Evolutionary conservation across 2,888 invertebrate genomes (phyloP).

Genomic region (Lochmaea capreae): DNA sequence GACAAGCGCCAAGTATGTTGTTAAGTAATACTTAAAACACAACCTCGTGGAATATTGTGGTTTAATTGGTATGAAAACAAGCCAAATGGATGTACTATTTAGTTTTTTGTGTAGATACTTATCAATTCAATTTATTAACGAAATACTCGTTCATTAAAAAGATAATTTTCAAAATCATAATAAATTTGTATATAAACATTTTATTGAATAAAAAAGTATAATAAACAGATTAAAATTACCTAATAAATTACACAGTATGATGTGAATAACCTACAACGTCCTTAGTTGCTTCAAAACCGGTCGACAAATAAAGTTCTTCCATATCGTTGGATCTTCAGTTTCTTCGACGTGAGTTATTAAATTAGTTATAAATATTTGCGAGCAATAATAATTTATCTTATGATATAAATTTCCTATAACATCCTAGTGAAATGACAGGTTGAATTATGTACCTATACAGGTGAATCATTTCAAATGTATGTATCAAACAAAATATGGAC

Average conservation of each 20-base stretch:
- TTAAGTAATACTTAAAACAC: too few species aligned
- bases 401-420: not conserved
- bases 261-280: conserved; percentile 5
- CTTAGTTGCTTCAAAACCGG: not conserved
- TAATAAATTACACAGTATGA: not conserved
- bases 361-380: conserved; percentile 1
- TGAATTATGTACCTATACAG: not conserved
- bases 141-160: too few species aligned
- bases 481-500: not conserved
- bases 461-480: not conserved
- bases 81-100: too few species aligned
- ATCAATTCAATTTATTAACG: too few species aligned
- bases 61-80: too few species aligned
- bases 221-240: not conserved
- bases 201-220: not conserved
- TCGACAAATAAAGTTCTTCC: not conserved
- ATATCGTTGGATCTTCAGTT: not conserved
- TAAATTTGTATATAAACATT: not conserved
- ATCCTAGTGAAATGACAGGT: not conserved
- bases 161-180: not conserved
- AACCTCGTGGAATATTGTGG: too few species aligned
- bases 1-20: too few species aligned
- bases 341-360: not conserved
- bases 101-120: too few species aligned
- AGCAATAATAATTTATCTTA: not conserved